Evolutionary conservation across 2,113 vertebrate species (phyloP).

Genomic region (Thinocorus orbignyianus): DNA sequence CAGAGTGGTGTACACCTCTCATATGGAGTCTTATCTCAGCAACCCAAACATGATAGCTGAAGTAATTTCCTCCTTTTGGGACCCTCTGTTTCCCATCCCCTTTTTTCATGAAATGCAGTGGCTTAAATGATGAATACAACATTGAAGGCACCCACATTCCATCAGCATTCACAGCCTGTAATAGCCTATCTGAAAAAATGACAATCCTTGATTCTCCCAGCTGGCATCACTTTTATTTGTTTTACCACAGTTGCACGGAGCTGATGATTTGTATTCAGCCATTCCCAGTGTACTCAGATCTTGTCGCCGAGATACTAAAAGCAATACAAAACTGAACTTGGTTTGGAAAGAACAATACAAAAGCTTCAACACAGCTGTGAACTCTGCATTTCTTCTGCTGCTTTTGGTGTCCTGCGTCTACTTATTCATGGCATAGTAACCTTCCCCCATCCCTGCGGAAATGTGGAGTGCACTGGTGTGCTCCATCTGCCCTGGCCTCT

Average conservation of each 20-base stretch:
- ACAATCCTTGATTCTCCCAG: background rate
- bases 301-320: background rate
- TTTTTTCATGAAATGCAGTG: background rate
- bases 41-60: background rate
- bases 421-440: background rate
- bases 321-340: background rate
- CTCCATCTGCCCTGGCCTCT: background rate
- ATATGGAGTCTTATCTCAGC: background rate
- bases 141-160: background rate
- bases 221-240: background rate
- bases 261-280: background rate
- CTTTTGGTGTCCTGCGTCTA: background rate
- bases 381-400: background rate
- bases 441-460: background rate
- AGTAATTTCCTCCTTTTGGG: background rate
- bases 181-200: background rate
- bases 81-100: background rate
- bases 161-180: background rate
- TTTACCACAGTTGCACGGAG: background rate
- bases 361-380: background rate
- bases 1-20: background rate
- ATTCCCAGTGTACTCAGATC: background rate
- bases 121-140: background rate
- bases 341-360: background rate
- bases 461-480: rapidly evolving